These are phyloP conservation scores for Hemicordylus capensis DNA, from an alignment of 2,113 vertebrate species.

Conservation along the genomic window DNA sequence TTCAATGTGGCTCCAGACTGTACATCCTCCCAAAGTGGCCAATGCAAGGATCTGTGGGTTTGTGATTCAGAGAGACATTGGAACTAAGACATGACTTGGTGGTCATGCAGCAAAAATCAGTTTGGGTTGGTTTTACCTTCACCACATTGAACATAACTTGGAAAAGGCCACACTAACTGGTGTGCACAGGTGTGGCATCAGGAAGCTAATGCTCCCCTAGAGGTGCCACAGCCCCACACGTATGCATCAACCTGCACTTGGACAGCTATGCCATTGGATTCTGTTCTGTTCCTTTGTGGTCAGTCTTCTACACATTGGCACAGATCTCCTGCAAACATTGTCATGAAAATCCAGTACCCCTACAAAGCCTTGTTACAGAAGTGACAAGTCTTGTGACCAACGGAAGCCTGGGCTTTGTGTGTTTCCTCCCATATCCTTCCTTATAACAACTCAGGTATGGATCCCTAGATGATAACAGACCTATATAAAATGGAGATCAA, in stretches of 20 bases:
- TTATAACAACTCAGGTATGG: neutral
- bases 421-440: neutral
- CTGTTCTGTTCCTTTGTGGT: neutral
- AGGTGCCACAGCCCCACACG: neutral
- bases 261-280: neutral
- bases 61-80: neutral
- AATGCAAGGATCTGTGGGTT: neutral
- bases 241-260: neutral
- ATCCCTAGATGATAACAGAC: neutral
- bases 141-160: neutral
- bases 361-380: neutral
- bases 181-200: neutral
- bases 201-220: neutral
- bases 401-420: neutral
- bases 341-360: neutral
- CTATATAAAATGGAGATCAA: neutral
- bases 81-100: too few species aligned
- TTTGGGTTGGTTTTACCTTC: neutral
- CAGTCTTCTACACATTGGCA: neutral
- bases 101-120: neutral
- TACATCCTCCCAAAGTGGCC: neutral
- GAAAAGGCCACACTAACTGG: neutral
- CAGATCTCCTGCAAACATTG: neutral
- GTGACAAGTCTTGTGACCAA: neutral
- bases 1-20: neutral